Evolutionary conservation across 30 jellyfish, hydroid and myxozoan genomes (phyloP).

Genomic region (Hydra vulgaris): DNA sequence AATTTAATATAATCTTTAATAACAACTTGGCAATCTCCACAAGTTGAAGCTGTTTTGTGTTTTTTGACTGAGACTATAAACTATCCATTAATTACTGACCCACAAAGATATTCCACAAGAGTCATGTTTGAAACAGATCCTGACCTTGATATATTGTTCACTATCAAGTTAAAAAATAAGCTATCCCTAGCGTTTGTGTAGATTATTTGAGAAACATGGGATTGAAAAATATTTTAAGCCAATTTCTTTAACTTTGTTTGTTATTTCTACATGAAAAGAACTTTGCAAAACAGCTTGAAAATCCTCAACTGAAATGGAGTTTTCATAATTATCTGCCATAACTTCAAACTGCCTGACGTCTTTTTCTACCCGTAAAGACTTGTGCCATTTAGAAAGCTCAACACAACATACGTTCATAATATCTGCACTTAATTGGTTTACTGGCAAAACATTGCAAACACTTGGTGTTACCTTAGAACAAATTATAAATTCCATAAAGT

Average conservation of each 20-base stretch:
- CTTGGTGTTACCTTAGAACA: background rate
- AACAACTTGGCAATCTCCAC: background rate
- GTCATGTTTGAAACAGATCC: background rate
- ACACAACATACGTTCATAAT: background rate
- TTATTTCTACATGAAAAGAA: background rate
- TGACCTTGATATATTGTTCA: background rate
- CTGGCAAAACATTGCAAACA: slow-evolving; percentile 5
- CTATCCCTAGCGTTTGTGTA: background rate
- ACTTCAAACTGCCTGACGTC: slow-evolving; percentile 3
- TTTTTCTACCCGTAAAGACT: background rate
- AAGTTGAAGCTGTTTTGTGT: background rate
- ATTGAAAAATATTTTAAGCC: background rate
- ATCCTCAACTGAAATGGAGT: background rate
- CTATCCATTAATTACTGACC: background rate
- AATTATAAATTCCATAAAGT: background rate
- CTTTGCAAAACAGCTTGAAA: slow-evolving; percentile 1
- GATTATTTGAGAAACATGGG: background rate
- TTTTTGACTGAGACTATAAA: background rate
- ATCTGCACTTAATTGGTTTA: background rate
- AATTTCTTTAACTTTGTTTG: background rate
- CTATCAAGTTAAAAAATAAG: background rate
- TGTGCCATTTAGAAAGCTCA: background rate
- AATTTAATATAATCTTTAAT: background rate
- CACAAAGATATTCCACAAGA: background rate
- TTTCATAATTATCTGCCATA: background rate